phyloP scores from a whole-genome alignment of 2,113 vertebrate genomes.

The Podilymbus podiceps region DNA sequence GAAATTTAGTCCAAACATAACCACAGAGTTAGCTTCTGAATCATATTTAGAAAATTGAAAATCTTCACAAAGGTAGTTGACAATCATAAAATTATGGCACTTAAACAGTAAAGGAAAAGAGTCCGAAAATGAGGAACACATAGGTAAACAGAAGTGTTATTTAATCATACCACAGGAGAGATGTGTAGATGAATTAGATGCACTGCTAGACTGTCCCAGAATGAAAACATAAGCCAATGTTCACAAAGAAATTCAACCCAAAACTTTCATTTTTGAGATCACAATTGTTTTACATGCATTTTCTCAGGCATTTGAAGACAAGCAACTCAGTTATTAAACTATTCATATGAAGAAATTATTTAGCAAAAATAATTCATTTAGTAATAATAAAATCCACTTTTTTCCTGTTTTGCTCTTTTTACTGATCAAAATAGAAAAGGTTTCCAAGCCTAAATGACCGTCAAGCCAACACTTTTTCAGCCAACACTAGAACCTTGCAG shows the following conservation, averaged over 20 bases:
- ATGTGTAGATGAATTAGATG: not conserved
- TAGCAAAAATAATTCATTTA: not conserved
- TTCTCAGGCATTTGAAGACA: not conserved
- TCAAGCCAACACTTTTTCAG: not conserved
- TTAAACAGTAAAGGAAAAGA: not conserved
- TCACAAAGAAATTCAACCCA: not conserved
- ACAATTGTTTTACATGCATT: not conserved
- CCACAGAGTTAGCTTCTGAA: not conserved
- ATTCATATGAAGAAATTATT: not conserved
- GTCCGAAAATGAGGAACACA: not conserved
- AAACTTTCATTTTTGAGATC: not conserved
- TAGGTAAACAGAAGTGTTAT: not conserved
- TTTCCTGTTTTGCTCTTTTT: not conserved
- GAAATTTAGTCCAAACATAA: not conserved
- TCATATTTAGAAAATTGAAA: not conserved
- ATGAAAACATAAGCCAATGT: not conserved
- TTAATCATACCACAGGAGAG: not conserved
- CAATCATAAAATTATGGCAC: not conserved
- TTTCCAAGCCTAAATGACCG: not conserved
- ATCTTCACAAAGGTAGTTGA: not conserved
- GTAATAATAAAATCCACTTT: not conserved
- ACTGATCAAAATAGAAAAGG: not conserved
- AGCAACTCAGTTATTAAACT: not conserved
- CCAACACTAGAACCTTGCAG: not conserved
- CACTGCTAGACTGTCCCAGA: not conserved